These are phyloP conservation scores for Paracyclopina nana DNA, from an alignment of 1,140 invertebrate genomes.

Conservation along the genomic window DNA sequence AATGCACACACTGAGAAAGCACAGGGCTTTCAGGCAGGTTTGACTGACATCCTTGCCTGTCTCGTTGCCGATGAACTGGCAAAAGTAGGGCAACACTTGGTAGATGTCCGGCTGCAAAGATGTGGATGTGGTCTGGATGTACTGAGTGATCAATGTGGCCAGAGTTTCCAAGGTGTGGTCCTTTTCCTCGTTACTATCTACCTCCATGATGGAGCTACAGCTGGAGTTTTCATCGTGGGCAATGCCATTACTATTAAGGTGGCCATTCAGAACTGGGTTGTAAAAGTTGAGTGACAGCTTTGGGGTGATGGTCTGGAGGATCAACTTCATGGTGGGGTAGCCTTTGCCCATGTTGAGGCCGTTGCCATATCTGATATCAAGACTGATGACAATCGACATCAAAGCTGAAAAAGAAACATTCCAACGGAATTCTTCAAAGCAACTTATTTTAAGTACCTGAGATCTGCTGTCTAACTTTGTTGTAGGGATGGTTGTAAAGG, in stretches of 20 bases:
- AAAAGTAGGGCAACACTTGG: slow-evolving; percentile 11
- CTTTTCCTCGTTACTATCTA: not conserved
- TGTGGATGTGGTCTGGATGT: slow-evolving; percentile 10
- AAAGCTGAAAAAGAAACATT: not conserved
- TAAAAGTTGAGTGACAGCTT: slow-evolving; percentile 6
- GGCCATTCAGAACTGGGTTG: slow-evolving; percentile 6
- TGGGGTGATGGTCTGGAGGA: not conserved
- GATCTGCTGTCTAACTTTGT: slow-evolving; percentile 8
- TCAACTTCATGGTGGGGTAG: slow-evolving; percentile 1
- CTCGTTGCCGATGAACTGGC: slow-evolving; percentile 15
- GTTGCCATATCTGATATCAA: not conserved
- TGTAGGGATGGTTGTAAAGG: slow-evolving; percentile 13
- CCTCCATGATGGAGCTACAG: not conserved
- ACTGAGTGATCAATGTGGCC: not conserved
- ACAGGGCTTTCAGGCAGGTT: slow-evolving; percentile 14
- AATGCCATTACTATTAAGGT: too few species aligned
- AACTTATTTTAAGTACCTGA: too few species aligned
- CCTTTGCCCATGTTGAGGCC: slow-evolving; percentile 7
- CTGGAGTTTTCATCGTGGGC: not conserved
- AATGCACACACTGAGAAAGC: slow-evolving; percentile 10
- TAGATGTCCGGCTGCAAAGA: slow-evolving; percentile 7
- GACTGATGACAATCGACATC: too few species aligned
- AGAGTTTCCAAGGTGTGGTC: slow-evolving; percentile 14
- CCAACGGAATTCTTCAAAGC: too few species aligned
- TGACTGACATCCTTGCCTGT: slow-evolving; percentile 12